Base-by-base conservation (phyloP, 2,113 vertebrate species). In the Tympanuchus pallidicinctus region DNA sequence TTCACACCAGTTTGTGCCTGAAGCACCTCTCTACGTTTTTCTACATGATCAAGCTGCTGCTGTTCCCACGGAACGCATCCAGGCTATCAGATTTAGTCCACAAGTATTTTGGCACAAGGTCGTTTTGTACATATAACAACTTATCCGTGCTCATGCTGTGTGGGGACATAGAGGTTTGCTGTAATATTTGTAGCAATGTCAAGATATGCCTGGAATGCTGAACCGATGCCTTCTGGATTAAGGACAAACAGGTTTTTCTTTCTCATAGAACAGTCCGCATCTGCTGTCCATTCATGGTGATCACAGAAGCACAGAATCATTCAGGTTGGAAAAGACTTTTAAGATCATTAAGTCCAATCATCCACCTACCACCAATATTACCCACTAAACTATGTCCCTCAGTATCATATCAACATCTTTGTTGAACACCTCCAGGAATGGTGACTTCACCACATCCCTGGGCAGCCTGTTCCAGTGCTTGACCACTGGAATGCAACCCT, bases 61-160 rank as follows among this genome's bases (percentile, higher is more conserved):
- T 66, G 38, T 45, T 86, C 48, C 28, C 79, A 22, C 7, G 71
- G 66, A 64, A 4, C 30, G 25, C 13, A 72, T 45, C 24, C 30
- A 89, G 27, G 11, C 36, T 74, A 54, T 27, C 2, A 84, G 32
- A 61, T 61, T 76, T 61, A 76, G 48, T 43, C 24, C 6, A 34
- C 30, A 73, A 52, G 22, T 40, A 48, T 81, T 77, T 24, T 90
- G 45, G 56, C 40, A 82, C 27, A 28, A 84, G 13, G 3, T 47
- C 19, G 7, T 66, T 83, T n/a, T 54, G 40, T 24, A 21, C 18
- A 27, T 36, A 6, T 14, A 70, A 30, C 9, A 48, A 25, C 5
- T 16, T 18, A 18, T n/a, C 34, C 0, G 0, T 45, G 21, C 12
- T 91, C 34, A 5, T 61, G 79, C 38, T 90, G 54, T 5, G 2